phyloP scores from a whole-genome alignment of 92 coral and sea anemone species.

The Ricordea florida region DNA sequence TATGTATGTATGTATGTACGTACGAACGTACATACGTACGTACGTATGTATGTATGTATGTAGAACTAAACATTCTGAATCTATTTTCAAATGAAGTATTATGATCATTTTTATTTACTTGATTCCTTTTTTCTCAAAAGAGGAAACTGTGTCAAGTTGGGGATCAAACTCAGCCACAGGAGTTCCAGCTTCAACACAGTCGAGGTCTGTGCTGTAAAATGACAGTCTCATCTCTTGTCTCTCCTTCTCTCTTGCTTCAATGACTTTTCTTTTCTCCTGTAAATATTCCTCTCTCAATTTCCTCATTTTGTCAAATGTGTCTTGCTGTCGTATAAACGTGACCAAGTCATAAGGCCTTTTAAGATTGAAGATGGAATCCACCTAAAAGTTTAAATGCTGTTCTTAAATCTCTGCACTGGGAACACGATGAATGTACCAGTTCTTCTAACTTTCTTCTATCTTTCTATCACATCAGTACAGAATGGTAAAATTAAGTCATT shows the following conservation, averaged over 20 bases:
- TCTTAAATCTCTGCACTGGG: too few species aligned
- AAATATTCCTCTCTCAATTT: constrained; percentile 45
- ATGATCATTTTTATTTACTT: constrained; percentile 54
- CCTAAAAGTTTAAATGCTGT: constrained; percentile 30
- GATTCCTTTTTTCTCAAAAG: constrained; percentile 78
- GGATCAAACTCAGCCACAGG: constrained; percentile 67
- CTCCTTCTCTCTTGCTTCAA: constrained; percentile 44
- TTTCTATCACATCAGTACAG: too few species aligned
- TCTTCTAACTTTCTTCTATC: too few species aligned
- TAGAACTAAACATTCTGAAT: too few species aligned
- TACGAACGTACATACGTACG: too few species aligned
- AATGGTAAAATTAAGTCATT: too few species aligned
- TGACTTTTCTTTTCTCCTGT: constrained; percentile 53
- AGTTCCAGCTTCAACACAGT: constrained; percentile 62
- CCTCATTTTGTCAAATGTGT: constrained; percentile 50
- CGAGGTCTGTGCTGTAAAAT: constrained; percentile 75
- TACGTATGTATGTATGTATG: too few species aligned
- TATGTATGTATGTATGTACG: too few species aligned
- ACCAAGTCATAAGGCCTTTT: constrained; percentile 85
- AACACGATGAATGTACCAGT: too few species aligned
- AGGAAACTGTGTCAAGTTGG: constrained; percentile 62
- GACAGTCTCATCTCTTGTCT: constrained; percentile 31
- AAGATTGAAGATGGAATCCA: constrained; percentile 79
- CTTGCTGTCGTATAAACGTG: constrained; percentile 80
- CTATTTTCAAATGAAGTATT: background rate